phyloP scores from a whole-genome alignment of 2,888 invertebrate species.

The Eledona agricola region DNA sequence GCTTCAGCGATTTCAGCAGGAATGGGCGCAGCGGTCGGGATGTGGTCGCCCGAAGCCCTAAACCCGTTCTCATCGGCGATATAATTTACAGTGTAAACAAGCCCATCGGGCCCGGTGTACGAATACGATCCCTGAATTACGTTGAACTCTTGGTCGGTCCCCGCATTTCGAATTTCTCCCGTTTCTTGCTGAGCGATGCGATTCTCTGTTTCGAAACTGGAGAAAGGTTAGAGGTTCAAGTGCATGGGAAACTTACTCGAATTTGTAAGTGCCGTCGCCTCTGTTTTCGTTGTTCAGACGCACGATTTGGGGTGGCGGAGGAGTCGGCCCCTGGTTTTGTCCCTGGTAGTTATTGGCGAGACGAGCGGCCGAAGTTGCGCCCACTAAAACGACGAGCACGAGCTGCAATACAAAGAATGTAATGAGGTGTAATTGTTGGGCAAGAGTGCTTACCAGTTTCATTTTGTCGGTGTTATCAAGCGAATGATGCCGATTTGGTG shows the following conservation, averaged over 20 bases:
- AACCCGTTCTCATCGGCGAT: constrained; percentile 78
- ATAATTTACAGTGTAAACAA: constrained; percentile 63
- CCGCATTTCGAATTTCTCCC: constrained; percentile 76
- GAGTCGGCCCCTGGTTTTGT: constrained; percentile 53
- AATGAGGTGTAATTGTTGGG: constrained; percentile 20
- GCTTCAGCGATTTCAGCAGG: constrained; percentile 47
- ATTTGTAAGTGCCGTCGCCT: constrained; percentile 67
- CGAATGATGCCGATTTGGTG: constrained; percentile 33
- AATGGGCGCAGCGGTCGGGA: constrained; percentile 63
- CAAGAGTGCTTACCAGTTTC: constrained; percentile 31
- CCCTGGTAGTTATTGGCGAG: constrained; percentile 31
- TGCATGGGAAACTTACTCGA: constrained; percentile 62
- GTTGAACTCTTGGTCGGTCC: constrained; percentile 69
- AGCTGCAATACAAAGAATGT: constrained; percentile 28
- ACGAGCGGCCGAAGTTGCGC: constrained; percentile 25
- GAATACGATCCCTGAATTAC: constrained; percentile 64
- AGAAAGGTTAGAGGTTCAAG: too few relatives aligned
- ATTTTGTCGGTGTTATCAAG: constrained; percentile 28
- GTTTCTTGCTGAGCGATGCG: constrained; percentile 56
- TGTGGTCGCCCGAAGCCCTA: constrained; percentile 79
- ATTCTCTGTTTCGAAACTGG: constrained; percentile 75
- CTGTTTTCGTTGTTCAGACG: constrained; percentile 67
- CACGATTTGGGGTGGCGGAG: constrained; percentile 66
- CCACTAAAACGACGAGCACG: constrained; percentile 16
- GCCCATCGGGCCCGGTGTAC: constrained; percentile 65